A percentile compares a stretch with the other conserved stretches of the same genome.
phyloP scores from a whole-genome alignment of 2,888 invertebrate species.

The Xanthia icteritia region DNA sequence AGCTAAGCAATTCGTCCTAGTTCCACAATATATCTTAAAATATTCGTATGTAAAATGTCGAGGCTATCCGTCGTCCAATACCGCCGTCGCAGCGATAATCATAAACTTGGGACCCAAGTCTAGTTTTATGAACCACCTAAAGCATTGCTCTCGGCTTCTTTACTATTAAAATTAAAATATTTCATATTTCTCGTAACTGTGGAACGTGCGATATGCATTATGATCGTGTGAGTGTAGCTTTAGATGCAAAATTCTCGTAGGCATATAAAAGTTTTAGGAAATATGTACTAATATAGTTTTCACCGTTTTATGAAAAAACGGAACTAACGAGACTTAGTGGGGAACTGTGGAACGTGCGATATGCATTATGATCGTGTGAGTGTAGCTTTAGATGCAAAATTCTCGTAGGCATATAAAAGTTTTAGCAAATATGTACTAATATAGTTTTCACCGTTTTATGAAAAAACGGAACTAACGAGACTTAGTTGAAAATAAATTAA shows the following conservation, averaged over 20 bases:
- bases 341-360: slow-evolving; percentile 64
- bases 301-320: not conserved
- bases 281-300: not conserved
- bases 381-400: not conserved
- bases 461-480: not conserved
- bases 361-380: slow-evolving; percentile 29
- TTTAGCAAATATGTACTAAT: not conserved
- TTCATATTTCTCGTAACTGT: slow-evolving; percentile 67
- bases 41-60: slow-evolving; percentile 66
- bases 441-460: not conserved
- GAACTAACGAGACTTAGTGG: not conserved
- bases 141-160: slow-evolving; percentile 68
- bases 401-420: not conserved
- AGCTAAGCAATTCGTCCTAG: slow-evolving; percentile 57
- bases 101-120: slow-evolving; percentile 78
- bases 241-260: not conserved
- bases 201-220: slow-evolving; percentile 61
- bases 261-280: not conserved
- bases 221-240: slow-evolving; percentile 8
- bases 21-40: slow-evolving; percentile 61
- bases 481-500: slow-evolving; percentile 9
- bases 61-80: slow-evolving; percentile 72
- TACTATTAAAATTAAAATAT: slow-evolving; percentile 70
- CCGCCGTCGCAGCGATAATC: slow-evolving; percentile 72
- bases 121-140: slow-evolving; percentile 76